A percentile compares a stretch with the other conserved stretches of the same genome.
Evolutionary conservation across 2,797 vertebrate genomes (phyloP).

Genomic region (Acipenser ruthenus): DNA sequence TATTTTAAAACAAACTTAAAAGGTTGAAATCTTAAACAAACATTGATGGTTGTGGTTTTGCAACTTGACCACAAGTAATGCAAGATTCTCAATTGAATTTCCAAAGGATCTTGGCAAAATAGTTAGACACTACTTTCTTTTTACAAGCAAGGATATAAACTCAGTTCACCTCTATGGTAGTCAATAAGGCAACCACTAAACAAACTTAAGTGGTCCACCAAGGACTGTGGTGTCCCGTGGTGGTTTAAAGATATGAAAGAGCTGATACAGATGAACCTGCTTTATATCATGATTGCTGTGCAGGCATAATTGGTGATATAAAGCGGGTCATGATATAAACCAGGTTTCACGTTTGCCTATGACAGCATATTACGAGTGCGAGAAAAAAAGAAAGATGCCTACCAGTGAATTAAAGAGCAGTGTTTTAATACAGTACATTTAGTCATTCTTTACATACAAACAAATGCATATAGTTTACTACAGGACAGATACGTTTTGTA

Average conservation of each 20-base stretch:
- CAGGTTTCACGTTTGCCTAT: too few relatives aligned
- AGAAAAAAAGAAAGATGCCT: too few relatives aligned
- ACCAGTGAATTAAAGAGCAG: too few relatives aligned
- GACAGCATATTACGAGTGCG: too few relatives aligned
- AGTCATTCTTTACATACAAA: too few relatives aligned
- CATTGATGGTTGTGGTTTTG: slow-evolving; percentile 66
- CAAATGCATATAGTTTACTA: too few relatives aligned
- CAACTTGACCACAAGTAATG: slow-evolving; percentile 65
- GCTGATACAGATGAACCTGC: too few relatives aligned
- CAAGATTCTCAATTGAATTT: slow-evolving; percentile 55
- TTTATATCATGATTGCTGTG: too few relatives aligned
- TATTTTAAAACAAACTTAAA: slow-evolving; percentile 3
- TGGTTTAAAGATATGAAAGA: slow-evolving; percentile 1
- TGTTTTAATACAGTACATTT: too few relatives aligned
- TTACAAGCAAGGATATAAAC: slow-evolving; percentile 5
- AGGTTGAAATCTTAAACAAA: slow-evolving; percentile 47
- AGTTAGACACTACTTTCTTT: background rate
- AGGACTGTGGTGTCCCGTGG: background rate
- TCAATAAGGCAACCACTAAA: slow-evolving; percentile 4
- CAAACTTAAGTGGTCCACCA: slow-evolving; percentile 3
- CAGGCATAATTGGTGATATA: too few relatives aligned
- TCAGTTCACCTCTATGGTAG: slow-evolving; percentile 1
- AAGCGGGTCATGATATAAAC: too few relatives aligned
- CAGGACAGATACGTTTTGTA: too few relatives aligned
- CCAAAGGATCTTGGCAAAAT: slow-evolving; percentile 64